These are phyloP conservation scores for Larimichthys crocea DNA, from an alignment of 2,113 vertebrate genomes.

Conservation along the genomic window DNA sequence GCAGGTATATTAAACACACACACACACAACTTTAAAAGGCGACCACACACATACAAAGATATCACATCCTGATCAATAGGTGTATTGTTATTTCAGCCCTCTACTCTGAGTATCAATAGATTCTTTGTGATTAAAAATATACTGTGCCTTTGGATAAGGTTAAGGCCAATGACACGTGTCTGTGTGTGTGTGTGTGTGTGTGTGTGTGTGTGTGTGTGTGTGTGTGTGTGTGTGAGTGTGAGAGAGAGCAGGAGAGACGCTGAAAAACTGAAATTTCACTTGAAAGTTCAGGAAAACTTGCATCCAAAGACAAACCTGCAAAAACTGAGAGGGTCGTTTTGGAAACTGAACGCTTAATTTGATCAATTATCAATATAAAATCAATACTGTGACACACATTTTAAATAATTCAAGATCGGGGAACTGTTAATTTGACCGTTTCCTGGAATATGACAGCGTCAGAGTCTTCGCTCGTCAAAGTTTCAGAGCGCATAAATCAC, in stretches of 20 bases:
- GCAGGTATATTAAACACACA: neutral
- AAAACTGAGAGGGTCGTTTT: too few species aligned
- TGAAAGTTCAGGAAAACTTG: neutral
- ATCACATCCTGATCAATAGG: constrained; percentile 69
- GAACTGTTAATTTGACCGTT: neutral
- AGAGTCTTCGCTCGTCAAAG: neutral
- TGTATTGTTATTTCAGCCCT: constrained; percentile 72
- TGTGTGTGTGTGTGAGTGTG: too few species aligned
- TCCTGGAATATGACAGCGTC: neutral
- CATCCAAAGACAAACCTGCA: neutral
- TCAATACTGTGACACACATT: too few species aligned
- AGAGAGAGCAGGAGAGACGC: neutral
- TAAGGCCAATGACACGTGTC: constrained; percentile 44
- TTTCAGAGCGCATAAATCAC: neutral
- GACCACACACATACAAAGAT: constrained; percentile 3
- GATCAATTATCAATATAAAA: too few species aligned
- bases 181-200: constrained; percentile 5
- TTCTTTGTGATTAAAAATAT: constrained; percentile 76
- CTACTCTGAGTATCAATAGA: constrained; percentile 52
- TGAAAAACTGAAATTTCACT: neutral
- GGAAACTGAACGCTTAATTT: too few species aligned
- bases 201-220: too few species aligned
- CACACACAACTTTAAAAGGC: constrained; percentile 2
- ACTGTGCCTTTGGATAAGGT: constrained; percentile 68
- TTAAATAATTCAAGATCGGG: neutral